phyloP scores from a whole-genome alignment of 2,888 invertebrate genomes.

The Pristionchus mayeri region DNA sequence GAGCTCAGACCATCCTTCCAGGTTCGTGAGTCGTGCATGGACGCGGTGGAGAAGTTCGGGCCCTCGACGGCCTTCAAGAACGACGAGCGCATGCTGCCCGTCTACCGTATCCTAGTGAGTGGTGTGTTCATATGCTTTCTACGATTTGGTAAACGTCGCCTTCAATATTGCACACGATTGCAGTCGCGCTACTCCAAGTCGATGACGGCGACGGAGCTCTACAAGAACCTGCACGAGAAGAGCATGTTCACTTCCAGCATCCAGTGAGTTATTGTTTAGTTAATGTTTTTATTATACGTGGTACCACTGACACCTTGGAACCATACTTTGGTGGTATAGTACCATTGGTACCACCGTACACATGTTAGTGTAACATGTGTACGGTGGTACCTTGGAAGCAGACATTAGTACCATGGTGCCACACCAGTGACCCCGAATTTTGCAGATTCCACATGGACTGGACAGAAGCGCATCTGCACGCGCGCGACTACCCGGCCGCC shows the following conservation, averaged over 20 bases:
- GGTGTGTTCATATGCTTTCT: not conserved
- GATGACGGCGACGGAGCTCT: slow-evolving; percentile 47
- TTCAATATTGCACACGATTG: not conserved
- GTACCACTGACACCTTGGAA: too few species aligned
- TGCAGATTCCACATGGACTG: slow-evolving; percentile 48
- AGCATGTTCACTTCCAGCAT: not conserved
- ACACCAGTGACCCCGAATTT: too few species aligned
- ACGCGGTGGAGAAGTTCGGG: slow-evolving; percentile 50
- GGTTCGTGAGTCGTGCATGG: slow-evolving; percentile 50
- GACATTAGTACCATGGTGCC: too few species aligned
- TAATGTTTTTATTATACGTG: not conserved
- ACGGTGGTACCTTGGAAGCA: too few species aligned
- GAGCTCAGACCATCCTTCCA: not conserved
- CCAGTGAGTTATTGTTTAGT: not conserved
- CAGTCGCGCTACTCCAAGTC: slow-evolving; percentile 51
- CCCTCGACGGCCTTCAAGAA: slow-evolving; percentile 51
- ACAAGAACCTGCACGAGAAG: slow-evolving; percentile 50
- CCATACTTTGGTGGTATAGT: too few species aligned
- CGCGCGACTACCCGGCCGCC: not conserved
- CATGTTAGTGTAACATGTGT: too few species aligned
- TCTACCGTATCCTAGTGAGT: slow-evolving; percentile 52
- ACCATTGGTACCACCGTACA: too few species aligned
- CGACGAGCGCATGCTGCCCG: slow-evolving; percentile 52
- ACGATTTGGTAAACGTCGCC: slow-evolving; percentile 1
- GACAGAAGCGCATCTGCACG: slow-evolving; percentile 24